Conservation (phyloP, 2,113 vertebrate species). For the Hippopotamus amphibius region DNA sequence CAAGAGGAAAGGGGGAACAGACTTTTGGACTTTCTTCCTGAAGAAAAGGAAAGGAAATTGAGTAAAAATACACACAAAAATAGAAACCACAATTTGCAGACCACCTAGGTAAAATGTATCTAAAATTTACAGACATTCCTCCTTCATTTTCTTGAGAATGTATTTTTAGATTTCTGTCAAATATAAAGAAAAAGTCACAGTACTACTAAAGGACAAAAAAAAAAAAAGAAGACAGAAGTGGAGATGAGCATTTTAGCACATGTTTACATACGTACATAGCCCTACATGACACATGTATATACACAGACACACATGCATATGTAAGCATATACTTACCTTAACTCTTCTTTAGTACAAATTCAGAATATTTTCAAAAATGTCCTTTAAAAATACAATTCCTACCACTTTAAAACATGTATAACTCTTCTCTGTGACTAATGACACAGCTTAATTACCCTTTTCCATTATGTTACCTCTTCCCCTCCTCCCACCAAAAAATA, state of each 20-base stretch:
- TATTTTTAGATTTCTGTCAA: not conserved
- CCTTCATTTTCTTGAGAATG: not conserved
- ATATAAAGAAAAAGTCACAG: not conserved
- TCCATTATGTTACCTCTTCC: not conserved
- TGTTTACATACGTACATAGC: not conserved
- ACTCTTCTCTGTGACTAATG: not conserved
- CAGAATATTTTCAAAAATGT: constrained; percentile 26
- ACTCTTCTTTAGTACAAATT: not conserved
- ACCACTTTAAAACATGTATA: not conserved
- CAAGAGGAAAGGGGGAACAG: not conserved
- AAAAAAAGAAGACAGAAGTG: not conserved
- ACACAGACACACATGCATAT: not conserved
- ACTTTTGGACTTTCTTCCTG: too few species aligned
- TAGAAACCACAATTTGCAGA: not conserved
- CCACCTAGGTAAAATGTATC: not conserved
- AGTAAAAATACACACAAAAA: not conserved
- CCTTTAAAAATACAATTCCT: not conserved
- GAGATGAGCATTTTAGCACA: not conserved
- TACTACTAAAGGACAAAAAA: not conserved
- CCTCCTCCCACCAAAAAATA: not conserved
- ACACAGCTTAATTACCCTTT: not conserved
- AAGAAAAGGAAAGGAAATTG: not conserved
- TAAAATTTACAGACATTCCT: constrained; percentile 12
- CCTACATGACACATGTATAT: not conserved
- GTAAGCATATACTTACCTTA: not conserved